Base-by-base conservation (phyloP, 2,888 invertebrate genomes). In the Pyrrhia umbra region DNA sequence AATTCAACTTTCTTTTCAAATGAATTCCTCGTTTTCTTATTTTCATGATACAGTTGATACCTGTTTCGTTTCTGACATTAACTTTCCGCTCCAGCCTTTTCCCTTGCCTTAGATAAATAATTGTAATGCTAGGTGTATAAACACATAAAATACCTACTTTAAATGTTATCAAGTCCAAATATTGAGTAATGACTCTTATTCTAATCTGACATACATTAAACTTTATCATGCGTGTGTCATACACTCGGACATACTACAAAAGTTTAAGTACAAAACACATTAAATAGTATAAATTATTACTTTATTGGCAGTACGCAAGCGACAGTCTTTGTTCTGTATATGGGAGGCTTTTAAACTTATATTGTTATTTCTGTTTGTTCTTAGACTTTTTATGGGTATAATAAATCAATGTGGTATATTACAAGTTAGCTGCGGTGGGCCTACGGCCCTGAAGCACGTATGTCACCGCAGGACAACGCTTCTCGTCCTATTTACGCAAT, bases 401-500 rank as follows among this genome's bases (percentile, higher is more conserved):
- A 80, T 87, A 86, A 86, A 87, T 87, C 83, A 83, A 69, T 75
- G 46, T 64, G 58, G 72, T 76, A 64, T 60, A 77, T 51, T 64
- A 69, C 55, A 58, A 56, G 58, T 72, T 72, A 77, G 75, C 75
- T 76, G 76, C 67, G 60, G 69, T 74, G 43, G 59, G 73, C 66
- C 59, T 52, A 61, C 58, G 59, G 59, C 75, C 78, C 75, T 80
- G 70, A 73, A 71, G 76, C 71, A 71, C 75, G 77, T 68, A 79
- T 82, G 84, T 82, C 82, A 82, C 83, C 76, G 71, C 79, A 79
- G 81, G 78, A 83, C 78, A 72, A 75, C 79, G 74, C 78, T 80
- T 80, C 81, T 80, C 78, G 88, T 80, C 85, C 88, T 80, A 88
- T 87, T 90, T 90, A 88, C 87, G 88, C 86, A 89, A 91, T 56